Evolutionary conservation across 2,888 invertebrate genomes (phyloP).

Genomic region (Norana najaformis): DNA sequence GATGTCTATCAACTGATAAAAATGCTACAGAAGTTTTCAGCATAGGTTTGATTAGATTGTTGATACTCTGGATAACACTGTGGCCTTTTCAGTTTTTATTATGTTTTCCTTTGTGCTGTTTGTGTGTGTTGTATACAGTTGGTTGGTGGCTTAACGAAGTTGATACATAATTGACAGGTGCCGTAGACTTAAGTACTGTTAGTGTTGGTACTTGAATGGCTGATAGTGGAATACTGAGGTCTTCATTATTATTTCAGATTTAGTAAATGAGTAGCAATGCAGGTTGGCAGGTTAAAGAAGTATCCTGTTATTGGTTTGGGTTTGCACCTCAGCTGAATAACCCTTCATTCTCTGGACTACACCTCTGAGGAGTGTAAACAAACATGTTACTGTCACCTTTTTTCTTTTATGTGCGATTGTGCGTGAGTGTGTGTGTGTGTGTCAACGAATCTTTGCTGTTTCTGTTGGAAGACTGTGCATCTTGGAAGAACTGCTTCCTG

Average conservation of each 20-base stretch:
- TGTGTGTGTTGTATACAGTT: no score
- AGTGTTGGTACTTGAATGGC: no score
- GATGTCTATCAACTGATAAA: no score
- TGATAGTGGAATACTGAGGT: neutral
- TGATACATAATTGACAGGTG: no score
- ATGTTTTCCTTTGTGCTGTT: no score
- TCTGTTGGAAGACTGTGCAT: constrained; percentile 47
- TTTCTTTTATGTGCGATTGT: no score
- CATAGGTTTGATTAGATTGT: no score
- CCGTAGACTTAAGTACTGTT: no score
- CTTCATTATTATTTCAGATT: neutral
- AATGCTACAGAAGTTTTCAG: no score
- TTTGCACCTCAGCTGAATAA: neutral
- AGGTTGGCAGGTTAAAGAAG: neutral
- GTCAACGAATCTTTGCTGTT: neutral
- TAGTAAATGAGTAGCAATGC: neutral
- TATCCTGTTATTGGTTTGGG: neutral
- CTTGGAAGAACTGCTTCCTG: constrained; percentile 58
- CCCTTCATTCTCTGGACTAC: neutral
- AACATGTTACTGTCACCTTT: neutral
- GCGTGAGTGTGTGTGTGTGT: neutral
- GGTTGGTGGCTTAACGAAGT: no score
- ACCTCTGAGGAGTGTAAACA: neutral
- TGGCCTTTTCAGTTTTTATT: no score
- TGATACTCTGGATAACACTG: no score